A percentile compares a stretch with the other conserved stretches of the same genome.
Conservation (phyloP, 2,888 invertebrate genomes). For the Cetonia aurata region DNA sequence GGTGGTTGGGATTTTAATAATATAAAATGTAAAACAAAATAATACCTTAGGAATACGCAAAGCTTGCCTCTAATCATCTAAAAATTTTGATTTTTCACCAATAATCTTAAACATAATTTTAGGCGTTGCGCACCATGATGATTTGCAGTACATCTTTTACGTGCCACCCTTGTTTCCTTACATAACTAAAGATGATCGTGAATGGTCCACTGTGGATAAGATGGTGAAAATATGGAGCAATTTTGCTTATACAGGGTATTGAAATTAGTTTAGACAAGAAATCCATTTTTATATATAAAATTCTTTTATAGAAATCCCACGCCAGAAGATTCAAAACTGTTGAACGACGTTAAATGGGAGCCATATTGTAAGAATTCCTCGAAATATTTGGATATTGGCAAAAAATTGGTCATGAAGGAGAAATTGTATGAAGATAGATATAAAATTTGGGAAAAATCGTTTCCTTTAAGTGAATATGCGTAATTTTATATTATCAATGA, state of each 20-base stretch:
- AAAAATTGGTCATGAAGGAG: slow-evolving; percentile 61
- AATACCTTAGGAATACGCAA: no score
- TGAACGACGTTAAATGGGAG: slow-evolving; percentile 64
- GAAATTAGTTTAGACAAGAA: background rate
- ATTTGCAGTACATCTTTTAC: slow-evolving; percentile 68
- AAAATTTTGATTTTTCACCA: no score
- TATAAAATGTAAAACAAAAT: no score
- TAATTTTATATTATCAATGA: background rate
- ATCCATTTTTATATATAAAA: background rate
- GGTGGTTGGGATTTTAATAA: no score
- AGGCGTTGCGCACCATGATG: slow-evolving; percentile 67
- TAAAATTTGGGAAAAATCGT: slow-evolving; percentile 64
- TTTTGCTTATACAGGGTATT: slow-evolving; percentile 64
- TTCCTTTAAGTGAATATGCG: slow-evolving; percentile 55
- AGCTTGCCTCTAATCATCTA: no score
- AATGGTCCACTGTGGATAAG: slow-evolving; percentile 62
- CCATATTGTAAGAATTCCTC: slow-evolving; percentile 60
- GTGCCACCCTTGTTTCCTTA: slow-evolving; percentile 54
- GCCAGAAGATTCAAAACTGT: slow-evolving; percentile 57
- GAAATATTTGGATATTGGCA: slow-evolving; percentile 65
- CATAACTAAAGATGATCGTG: slow-evolving; percentile 61
- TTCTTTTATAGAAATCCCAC: slow-evolving; percentile 67
- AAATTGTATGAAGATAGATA: slow-evolving; percentile 64
- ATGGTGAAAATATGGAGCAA: slow-evolving; percentile 65
- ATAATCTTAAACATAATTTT: slow-evolving; percentile 40